Conservation (phyloP, 1,140 invertebrate species). For the Achroia grisella region DNA sequence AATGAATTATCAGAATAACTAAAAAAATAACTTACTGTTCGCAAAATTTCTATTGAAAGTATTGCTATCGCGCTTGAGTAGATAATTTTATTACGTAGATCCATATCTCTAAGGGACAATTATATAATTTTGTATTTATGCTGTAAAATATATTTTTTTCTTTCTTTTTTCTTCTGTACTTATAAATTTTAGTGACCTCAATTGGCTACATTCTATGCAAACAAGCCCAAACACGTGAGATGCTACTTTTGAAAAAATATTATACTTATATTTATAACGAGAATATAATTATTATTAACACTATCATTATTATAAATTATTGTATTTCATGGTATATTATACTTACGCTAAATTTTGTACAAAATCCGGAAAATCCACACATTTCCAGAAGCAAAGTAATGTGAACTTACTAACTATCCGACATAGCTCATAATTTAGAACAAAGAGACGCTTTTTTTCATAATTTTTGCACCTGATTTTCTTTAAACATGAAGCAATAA, state of each 20-base stretch:
- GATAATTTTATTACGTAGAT: too few species aligned
- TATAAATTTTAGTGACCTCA: not conserved
- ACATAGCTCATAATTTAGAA: slow-evolving; percentile 57
- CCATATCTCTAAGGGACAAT: too few species aligned
- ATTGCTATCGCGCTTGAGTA: too few species aligned
- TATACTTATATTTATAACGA: slow-evolving; percentile 1
- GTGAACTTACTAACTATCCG: slow-evolving; percentile 46
- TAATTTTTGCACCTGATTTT: not conserved
- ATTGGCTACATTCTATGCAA: too few species aligned
- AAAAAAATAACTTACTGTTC: too few species aligned
- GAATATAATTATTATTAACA: not conserved
- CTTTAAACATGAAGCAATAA: slow-evolving; percentile 26
- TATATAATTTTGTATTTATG: too few species aligned
- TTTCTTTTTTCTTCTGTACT: not conserved
- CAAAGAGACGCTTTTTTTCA: slow-evolving; percentile 51
- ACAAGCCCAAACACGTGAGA: too few species aligned
- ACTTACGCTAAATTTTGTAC: slow-evolving; percentile 4
- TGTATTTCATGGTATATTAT: not conserved
- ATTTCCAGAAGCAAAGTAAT: slow-evolving; percentile 28
- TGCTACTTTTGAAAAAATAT: not conserved
- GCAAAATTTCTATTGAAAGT: too few species aligned
- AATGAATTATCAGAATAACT: too few species aligned
- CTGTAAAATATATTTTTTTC: too few species aligned
- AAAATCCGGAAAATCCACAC: slow-evolving; percentile 15
- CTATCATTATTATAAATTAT: slow-evolving; percentile 1